Conservation (phyloP, 2,888 invertebrate genomes). For the Zeuzera pyrina region DNA sequence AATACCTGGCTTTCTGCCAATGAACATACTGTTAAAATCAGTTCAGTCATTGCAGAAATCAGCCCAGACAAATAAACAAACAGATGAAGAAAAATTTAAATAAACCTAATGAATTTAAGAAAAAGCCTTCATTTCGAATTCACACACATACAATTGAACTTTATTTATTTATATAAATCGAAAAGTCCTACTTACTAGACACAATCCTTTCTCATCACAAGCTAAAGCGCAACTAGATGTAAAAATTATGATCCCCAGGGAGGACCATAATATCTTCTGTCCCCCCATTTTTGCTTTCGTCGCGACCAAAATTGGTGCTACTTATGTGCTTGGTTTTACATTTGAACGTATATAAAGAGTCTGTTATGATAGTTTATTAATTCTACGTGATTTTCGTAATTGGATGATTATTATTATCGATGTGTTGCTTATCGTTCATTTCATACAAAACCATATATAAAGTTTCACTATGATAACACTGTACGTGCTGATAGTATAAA, state of each 20-base stretch:
- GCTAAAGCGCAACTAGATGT: conserved; percentile 31
- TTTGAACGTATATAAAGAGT: conserved; percentile 13
- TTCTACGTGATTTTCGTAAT: conserved; percentile 13
- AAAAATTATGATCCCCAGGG: conserved; percentile 38
- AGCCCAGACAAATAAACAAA: no score
- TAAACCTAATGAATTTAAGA: no score
- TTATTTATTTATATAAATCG: no score
- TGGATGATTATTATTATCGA: conserved; percentile 8
- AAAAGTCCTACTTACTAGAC: conserved; percentile 58
- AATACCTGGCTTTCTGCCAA: no score
- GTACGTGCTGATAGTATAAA: conserved; percentile 22
- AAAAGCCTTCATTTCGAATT: no score
- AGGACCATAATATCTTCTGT: conserved; percentile 48
- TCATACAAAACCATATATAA: conserved; percentile 1
- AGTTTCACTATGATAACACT: conserved; percentile 20
- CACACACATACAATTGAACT: not conserved
- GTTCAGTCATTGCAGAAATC: not conserved
- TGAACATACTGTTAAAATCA: no score
- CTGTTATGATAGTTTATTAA: conserved; percentile 8
- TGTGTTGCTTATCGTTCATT: not conserved
- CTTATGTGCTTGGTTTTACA: conserved; percentile 16
- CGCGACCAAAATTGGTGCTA: conserved; percentile 14
- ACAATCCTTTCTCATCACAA: conserved; percentile 49
- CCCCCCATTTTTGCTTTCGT: conserved; percentile 38
- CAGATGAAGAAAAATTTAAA: no score